Evolutionary conservation across 2,113 vertebrate species (phyloP).

Genomic region (Pandion haliaetus): DNA sequence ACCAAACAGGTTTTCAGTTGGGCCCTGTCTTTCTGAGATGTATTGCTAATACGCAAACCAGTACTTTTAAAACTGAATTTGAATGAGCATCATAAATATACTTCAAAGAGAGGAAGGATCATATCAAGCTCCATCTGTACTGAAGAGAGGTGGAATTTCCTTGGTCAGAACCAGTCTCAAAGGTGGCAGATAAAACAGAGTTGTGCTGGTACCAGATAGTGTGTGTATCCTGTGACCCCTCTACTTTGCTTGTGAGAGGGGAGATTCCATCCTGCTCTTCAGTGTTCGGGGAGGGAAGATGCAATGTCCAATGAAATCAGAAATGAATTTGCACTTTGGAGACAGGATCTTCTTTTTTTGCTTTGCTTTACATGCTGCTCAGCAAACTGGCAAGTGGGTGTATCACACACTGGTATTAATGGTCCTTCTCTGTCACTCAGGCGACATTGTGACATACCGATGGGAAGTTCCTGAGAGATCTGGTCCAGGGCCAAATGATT

Average conservation of each 20-base stretch:
- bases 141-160: neutral
- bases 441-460: conserved; percentile 72
- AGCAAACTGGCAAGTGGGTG: neutral
- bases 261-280: neutral
- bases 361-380: neutral
- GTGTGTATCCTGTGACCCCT: neutral
- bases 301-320: neutral
- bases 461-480: conserved; percentile 76
- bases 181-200: neutral
- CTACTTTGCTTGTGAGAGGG: neutral
- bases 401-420: neutral
- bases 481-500: conserved; percentile 77
- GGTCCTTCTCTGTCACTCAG: conserved; percentile 5
- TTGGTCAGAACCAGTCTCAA: neutral
- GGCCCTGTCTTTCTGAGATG: neutral
- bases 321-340: neutral
- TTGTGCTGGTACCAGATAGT: neutral
- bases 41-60: neutral
- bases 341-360: neutral
- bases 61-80: neutral
- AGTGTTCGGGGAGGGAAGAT: neutral
- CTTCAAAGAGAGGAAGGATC: neutral
- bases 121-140: neutral
- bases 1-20: neutral
- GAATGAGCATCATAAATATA: neutral